Base-by-base conservation (phyloP, 1,140 invertebrate genomes). In the Lucilia cuprina region DNA sequence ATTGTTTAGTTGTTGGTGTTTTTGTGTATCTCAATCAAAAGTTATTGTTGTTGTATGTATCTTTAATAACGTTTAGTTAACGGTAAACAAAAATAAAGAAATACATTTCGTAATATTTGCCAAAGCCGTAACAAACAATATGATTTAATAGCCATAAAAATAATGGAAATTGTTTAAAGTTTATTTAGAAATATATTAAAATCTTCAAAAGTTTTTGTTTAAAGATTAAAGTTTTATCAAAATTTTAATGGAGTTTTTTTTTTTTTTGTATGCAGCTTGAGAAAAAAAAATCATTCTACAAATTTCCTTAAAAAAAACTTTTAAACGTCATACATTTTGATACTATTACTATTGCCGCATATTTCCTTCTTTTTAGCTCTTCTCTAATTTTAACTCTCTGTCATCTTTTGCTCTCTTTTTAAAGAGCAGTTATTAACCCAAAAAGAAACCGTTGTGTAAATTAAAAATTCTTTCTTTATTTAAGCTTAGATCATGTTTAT, bases 31-130 rank as follows among this genome's bases (percentile, higher is more conserved):
- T 55, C 50, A 17, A 5, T 5, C 50, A 55, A 55, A 10, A 21
- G 65, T 70, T 70, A 70, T 70, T 70, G 19, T 60, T 60, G 55
- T 25, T 70, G 65, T 70, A 70, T 70, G 19, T 70, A 70, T 70
- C 21, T 70, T 70, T 70, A 19, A 70, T 21, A 70, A 30, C 25
- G 65, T 70, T 70, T 12, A 55, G 12, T 12, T 70, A 70, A 70
- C 65, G 65, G 65, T 21, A 70, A 70, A 70, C 65, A 70, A 70
- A 70, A 70, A 2, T 2, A 60, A 60, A 60, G 14, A 14, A 7
- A n/a, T n/a, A 60, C n/a, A 70, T 70, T 70, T 70, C 65, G 65
- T 70, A 70, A 70, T 25, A 70, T 70, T n/a, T 55, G 17, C 4
- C 7, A 55, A 55, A 55, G 12, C 50, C 2, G 5, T 41, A 41